Conservation (phyloP, 2,113 vertebrate genomes). For the Pomatostomus ruficeps region DNA sequence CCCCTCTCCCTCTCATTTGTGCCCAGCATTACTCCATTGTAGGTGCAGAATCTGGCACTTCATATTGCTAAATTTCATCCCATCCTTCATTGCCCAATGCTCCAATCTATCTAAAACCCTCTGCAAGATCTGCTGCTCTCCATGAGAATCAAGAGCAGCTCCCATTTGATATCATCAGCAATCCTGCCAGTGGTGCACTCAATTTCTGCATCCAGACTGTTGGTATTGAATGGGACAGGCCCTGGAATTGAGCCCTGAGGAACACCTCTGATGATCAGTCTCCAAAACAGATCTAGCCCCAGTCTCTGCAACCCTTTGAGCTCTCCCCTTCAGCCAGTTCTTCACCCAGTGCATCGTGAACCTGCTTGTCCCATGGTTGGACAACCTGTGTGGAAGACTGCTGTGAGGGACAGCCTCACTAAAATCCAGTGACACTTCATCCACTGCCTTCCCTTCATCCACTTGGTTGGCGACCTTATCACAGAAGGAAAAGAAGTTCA, state of each 20-base stretch:
- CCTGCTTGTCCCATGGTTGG: neutral
- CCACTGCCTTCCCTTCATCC: neutral
- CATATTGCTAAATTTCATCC: neutral
- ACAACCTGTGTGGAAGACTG: neutral
- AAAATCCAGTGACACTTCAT: neutral
- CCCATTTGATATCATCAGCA: neutral
- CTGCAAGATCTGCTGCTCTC: neutral
- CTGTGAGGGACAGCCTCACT: neutral
- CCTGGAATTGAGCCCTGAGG: neutral
- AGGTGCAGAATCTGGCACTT: neutral
- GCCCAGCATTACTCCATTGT: neutral
- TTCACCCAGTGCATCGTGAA: neutral
- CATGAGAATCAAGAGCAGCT: neutral
- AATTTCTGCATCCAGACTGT: neutral
- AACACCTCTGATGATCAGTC: neutral
- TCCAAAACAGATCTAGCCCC: neutral
- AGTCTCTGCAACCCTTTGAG: neutral
- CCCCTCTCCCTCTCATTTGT: neutral
- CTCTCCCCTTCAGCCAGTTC: neutral
- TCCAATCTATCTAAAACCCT: neutral
- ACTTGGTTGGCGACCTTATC: accelerated
- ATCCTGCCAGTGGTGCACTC: neutral
- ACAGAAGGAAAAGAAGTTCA: neutral
- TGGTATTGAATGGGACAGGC: neutral
- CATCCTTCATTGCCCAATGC: neutral